Base-by-base conservation (phyloP, 2,888 invertebrate species). In the Cetonia aurata region DNA sequence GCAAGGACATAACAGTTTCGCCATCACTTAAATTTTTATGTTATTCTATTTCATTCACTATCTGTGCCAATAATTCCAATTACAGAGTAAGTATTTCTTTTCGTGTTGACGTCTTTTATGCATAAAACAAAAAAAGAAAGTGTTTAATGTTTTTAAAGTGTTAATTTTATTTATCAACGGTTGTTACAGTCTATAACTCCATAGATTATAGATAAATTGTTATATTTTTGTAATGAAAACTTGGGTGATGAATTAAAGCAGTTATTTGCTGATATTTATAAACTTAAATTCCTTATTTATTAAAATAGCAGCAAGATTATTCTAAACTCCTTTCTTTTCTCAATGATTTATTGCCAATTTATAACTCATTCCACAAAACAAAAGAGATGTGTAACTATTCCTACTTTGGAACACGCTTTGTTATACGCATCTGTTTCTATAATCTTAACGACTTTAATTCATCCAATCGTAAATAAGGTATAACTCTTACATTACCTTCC, bases 1-100 rank as follows among this genome's bases (percentile, higher is more conserved):
- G 59, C 65, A 17, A 13, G 59, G 37, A 69, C 52, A 59, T 69
- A 69, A 69, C 60, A 52, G 37, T 37, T 37, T 37, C 10, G 37
- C 10, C 37, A 37, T 37, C 10, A 1, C 10, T 8, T 37, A 6
- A 37, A 37, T 4, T 37, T 25, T 48, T 13, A 13, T 69, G 25
- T 37, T 42, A 42, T 46, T 44, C 41, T 67, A 31, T 25, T 53
- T 19, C n/a, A 48, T n/a, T 19, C 44, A 56, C 33, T 69, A 25
- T 69, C 50, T 69, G 69, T 69, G 69, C 69, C 69, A 69, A 69
- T 69, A 13, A 56, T 56, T 69, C 69, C 60, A 57, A 60, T 57
- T 69, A 60, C 46, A 60, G 15, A 60, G 15, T 42, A 50, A 44
- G 67, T 69, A 60, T 69, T 60, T 57, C 42, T 31, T 57, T 68